Base-by-base conservation (phyloP, 2,797 vertebrate genomes). In the Remorina albescens region DNA sequence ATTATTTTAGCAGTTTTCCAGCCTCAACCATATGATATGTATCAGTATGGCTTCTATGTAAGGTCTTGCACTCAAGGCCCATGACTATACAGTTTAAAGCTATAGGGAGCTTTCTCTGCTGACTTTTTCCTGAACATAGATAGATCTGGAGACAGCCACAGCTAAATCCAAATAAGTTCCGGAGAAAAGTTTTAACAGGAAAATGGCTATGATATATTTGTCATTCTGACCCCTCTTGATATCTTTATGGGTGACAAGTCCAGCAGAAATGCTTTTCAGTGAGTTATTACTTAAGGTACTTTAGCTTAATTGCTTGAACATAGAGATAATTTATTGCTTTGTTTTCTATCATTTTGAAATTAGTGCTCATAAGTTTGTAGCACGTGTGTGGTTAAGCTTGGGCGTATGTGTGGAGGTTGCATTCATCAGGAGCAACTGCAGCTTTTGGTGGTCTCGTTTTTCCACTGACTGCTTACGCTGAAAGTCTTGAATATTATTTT, bases 221-320 rank as follows among this genome's bases (percentile, higher is more conserved):
- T 63, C 65, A 69, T 21, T 67, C 70, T 82, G 60, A 84, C 82
- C 74, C 46, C 73, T 59, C 16, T 82, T 82, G 76, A 77, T 79
- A 86, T 73, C 79, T 86, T 86, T 84, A 84, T 67, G 64, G 77
- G 85, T 61, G 79, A 84, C 76, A 74, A 49, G 73, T 82, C 61
- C 46, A 57, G 58, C 68, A 71, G 25, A 58, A 71, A 19, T 36
- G 65, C 64, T 80, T 66, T 74, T 62, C 37, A 2, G 8, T 80
- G 78, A 86, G 67, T 82, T 79, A 80, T 78, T 58, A 63, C 67
- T 65, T 18, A 61, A 54, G 50, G 39, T 57, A 58, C 37, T 47
- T 34, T 1, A 1, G 25, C 63, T 25, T 83, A 78, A 81, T 68
- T 76, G 68, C 19, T 23, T 42, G 32, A 51, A 68, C 76, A 85